Conservation (phyloP, 2,797 vertebrate species). For the Enteromius viviparus region DNA sequence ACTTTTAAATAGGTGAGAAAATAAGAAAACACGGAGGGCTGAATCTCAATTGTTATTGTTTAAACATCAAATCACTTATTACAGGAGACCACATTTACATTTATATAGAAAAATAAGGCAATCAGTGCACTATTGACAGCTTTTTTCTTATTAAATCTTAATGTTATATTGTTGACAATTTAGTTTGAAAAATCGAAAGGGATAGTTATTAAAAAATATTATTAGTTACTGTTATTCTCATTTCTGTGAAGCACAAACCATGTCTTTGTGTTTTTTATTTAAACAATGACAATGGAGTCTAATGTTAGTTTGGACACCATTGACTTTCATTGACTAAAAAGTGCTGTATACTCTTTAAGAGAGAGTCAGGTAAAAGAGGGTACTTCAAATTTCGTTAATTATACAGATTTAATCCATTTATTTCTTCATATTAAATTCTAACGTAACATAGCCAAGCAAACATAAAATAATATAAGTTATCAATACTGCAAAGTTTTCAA, state of each 20-base stretch:
- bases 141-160: not conserved
- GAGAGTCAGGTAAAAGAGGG: not conserved
- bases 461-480: not conserved
- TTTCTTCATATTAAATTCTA: not conserved
- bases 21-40: not conserved
- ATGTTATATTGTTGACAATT: not conserved
- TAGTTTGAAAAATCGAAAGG: not conserved
- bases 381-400: not conserved
- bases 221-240: not conserved
- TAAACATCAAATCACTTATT: not conserved
- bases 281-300: not conserved
- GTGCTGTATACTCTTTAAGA: not conserved
- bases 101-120: not conserved
- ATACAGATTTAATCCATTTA: not conserved
- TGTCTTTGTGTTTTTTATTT: not conserved
- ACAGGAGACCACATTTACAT: not conserved
- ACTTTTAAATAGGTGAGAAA: not conserved
- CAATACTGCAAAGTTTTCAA: not conserved
- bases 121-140: not conserved
- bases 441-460: not conserved
- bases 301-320: not conserved
- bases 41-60: not conserved
- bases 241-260: not conserved
- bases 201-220: not conserved
- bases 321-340: not conserved